phyloP scores from a whole-genome alignment of 2,113 vertebrate genomes.

The Regulus satrapa region DNA sequence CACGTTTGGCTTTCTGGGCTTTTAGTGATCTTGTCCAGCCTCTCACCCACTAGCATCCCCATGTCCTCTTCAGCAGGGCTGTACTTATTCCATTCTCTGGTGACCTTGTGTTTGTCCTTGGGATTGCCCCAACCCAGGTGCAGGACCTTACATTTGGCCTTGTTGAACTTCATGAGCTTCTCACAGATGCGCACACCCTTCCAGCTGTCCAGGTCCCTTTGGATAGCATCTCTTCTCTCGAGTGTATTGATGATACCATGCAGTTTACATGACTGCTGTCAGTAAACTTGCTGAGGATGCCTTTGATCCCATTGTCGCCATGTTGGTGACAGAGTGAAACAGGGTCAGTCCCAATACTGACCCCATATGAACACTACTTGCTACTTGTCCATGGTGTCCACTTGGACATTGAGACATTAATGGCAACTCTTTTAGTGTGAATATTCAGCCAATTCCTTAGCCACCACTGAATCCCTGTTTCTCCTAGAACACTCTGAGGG shows the following conservation, averaged over 20 bases:
- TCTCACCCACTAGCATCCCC: background rate
- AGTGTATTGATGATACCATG: rapidly evolving
- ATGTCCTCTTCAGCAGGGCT: rapidly evolving
- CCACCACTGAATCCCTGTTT: background rate
- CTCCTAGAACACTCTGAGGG: too few relatives aligned
- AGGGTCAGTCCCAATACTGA: background rate
- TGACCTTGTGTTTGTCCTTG: background rate
- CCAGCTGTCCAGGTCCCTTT: background rate
- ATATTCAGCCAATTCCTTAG: background rate
- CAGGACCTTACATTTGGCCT: background rate
- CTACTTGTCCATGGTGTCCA: background rate
- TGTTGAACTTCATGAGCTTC: background rate
- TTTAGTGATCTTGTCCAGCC: background rate
- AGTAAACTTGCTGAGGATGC: background rate
- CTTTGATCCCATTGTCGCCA: background rate
- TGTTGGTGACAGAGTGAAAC: background rate
- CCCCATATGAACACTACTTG: background rate
- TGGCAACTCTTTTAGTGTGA: background rate
- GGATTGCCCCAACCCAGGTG: background rate
- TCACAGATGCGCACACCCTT: rapidly evolving
- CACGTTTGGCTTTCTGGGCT: background rate
- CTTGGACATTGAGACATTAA: background rate
- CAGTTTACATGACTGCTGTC: background rate
- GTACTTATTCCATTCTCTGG: background rate
- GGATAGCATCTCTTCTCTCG: background rate